Evolutionary conservation across 2,888 invertebrate genomes (phyloP).

Genomic region (Lingula anatina): DNA sequence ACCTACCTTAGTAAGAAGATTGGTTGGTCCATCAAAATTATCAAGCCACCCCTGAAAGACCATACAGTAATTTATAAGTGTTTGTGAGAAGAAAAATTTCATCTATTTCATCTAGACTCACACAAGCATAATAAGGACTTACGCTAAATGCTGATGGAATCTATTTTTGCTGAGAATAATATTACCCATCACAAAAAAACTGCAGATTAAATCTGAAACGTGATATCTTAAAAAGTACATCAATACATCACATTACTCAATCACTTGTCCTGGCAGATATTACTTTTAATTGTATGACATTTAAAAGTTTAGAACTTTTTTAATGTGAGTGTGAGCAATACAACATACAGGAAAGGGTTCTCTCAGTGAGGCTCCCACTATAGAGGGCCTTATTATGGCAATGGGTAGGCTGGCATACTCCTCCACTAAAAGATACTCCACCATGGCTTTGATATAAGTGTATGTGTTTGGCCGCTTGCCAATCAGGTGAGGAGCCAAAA

Average conservation of each 20-base stretch:
- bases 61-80: too few species aligned
- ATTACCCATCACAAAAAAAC: too few species aligned
- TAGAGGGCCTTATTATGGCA: constrained; percentile 78
- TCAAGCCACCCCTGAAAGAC: constrained; percentile 77
- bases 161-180: too few species aligned
- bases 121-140: background rate
- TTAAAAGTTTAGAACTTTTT: background rate
- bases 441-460: constrained; percentile 78
- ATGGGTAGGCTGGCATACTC: constrained; percentile 68
- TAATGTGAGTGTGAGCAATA: background rate
- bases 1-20: constrained; percentile 57
- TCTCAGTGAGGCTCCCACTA: constrained; percentile 69
- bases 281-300: too few species aligned
- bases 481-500: constrained; percentile 49
- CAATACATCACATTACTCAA: background rate
- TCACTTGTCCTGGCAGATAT: too few species aligned
- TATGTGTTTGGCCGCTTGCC: constrained; percentile 82
- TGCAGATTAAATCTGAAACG: too few species aligned
- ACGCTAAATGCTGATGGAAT: too few species aligned
- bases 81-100: too few species aligned
- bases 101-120: too few species aligned
- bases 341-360: constrained; percentile 44
- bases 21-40: constrained; percentile 86
- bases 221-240: too few species aligned
- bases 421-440: constrained; percentile 72